These are phyloP conservation scores for Hycleus phaleratus DNA, from an alignment of 1,140 invertebrate genomes.

Conservation along the genomic window DNA sequence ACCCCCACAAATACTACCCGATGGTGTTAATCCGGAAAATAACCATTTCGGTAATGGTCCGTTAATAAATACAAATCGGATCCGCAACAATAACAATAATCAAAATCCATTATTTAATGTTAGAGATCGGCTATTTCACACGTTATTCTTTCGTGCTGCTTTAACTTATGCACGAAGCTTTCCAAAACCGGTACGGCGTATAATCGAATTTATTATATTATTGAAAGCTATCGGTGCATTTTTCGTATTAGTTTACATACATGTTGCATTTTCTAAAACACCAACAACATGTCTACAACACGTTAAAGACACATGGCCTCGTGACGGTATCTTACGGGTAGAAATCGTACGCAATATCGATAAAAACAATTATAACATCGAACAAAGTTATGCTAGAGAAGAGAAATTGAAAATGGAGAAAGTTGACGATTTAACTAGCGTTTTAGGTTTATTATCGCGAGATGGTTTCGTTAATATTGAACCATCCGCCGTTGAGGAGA, in stretches of 20 bases:
- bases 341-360: slow-evolving; percentile 80
- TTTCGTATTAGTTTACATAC: slow-evolving; percentile 89
- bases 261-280: slow-evolving; percentile 85
- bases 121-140: slow-evolving; percentile 90
- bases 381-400: slow-evolving; percentile 76
- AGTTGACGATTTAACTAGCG: slow-evolving; percentile 53
- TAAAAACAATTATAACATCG: slow-evolving; percentile 61
- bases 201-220: slow-evolving; percentile 87
- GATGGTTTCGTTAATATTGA: slow-evolving; percentile 68
- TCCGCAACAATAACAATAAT: slow-evolving; percentile 48
- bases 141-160: slow-evolving; percentile 86
- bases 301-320: slow-evolving; percentile 84
- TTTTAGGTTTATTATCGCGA: slow-evolving; percentile 57
- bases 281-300: slow-evolving; percentile 91
- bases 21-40: slow-evolving; percentile 45
- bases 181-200: slow-evolving; percentile 73
- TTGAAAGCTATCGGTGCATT: slow-evolving; percentile 84
- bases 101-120: slow-evolving; percentile 76
- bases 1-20: slow-evolving; percentile 34
- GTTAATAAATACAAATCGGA: slow-evolving; percentile 46
- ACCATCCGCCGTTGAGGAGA: slow-evolving; percentile 52
- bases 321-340: slow-evolving; percentile 92
- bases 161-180: slow-evolving; percentile 84
- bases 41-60: slow-evolving; percentile 45
- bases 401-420: slow-evolving; percentile 61